These are phyloP conservation scores for Eledona agricola DNA, from an alignment of 2,888 invertebrate genomes.

Conservation along the genomic window DNA sequence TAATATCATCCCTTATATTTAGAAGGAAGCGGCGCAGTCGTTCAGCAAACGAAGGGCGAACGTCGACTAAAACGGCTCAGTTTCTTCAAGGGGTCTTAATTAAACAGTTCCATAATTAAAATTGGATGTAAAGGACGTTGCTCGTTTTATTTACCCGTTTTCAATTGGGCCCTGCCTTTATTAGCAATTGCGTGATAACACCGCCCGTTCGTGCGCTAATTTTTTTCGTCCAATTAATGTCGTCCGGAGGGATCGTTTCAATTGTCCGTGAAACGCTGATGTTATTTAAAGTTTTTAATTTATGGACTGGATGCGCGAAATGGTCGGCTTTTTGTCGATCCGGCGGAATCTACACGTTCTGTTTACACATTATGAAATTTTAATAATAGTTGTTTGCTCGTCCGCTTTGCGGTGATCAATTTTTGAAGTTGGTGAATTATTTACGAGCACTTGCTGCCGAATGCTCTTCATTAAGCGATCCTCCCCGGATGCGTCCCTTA, in stretches of 20 bases:
- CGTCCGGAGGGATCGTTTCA: neutral
- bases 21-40: constrained; percentile 22
- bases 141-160: constrained; percentile 44
- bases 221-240: constrained; percentile 4
- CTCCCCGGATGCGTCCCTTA: neutral
- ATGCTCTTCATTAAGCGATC: neutral
- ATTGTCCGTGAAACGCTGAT: neutral
- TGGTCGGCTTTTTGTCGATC: constrained; percentile 13
- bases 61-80: constrained; percentile 28
- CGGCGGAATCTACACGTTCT: constrained; percentile 29
- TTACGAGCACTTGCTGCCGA: neutral
- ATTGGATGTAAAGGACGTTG: constrained; percentile 44
- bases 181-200: constrained; percentile 39
- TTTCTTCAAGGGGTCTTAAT: constrained; percentile 40
- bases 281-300: constrained; percentile 1
- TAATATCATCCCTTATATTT: too few species aligned
- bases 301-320: neutral
- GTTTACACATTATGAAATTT: constrained; percentile 37
- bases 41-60: constrained; percentile 29
- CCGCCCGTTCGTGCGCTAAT: too few species aligned
- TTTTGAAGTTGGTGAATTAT: constrained; percentile 28
- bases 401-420: constrained; percentile 23
- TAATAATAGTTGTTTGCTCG: constrained; percentile 37
- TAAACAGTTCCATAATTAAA: constrained; percentile 46
- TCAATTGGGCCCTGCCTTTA: constrained; percentile 41